Conservation (phyloP, 2,113 vertebrate genomes). For the Pollachius pollachius region DNA sequence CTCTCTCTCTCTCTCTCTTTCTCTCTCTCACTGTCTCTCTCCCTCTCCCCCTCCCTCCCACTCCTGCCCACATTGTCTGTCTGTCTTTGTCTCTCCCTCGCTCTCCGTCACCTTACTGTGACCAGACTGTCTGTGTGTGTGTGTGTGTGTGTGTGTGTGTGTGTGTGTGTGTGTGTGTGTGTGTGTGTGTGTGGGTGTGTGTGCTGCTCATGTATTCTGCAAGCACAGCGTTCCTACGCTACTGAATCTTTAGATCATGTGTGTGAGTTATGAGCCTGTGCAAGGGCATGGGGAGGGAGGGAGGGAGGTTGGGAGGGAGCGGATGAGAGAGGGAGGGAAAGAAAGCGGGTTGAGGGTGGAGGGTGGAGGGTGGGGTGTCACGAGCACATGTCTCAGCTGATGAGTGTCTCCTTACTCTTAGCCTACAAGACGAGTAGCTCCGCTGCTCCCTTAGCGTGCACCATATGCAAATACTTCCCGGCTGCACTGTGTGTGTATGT, state of each 20-base stretch:
- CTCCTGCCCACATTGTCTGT: constrained; percentile 9
- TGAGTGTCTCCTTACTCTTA: constrained; percentile 39
- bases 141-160: too few species aligned
- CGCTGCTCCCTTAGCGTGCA: constrained; percentile 13
- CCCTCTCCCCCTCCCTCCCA: not conserved
- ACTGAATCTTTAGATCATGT: constrained; percentile 39
- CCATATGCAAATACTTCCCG: constrained; percentile 4
- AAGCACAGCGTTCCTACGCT: constrained; percentile 50
- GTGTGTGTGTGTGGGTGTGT: too few species aligned
- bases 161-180: too few species aligned
- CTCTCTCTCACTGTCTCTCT: too few species aligned
- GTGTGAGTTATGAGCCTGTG: constrained; percentile 54
- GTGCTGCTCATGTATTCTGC: constrained; percentile 51
- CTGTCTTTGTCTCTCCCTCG: constrained; percentile 7
- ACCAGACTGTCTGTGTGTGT: constrained; percentile 23
- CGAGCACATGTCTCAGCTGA: constrained; percentile 42
- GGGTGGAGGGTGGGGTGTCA: constrained; percentile 43
- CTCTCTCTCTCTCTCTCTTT: not conserved
- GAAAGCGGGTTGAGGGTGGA: constrained; percentile 30
- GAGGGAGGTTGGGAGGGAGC: constrained; percentile 3
- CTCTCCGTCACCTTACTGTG: constrained; percentile 38
- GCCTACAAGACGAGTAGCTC: constrained; percentile 12
- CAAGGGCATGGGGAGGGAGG: constrained; percentile 30
- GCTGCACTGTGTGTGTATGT: not conserved
- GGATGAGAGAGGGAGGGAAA: constrained; percentile 20